Conservation (phyloP, 2,888 invertebrate genomes). For the Pammene aurita region DNA sequence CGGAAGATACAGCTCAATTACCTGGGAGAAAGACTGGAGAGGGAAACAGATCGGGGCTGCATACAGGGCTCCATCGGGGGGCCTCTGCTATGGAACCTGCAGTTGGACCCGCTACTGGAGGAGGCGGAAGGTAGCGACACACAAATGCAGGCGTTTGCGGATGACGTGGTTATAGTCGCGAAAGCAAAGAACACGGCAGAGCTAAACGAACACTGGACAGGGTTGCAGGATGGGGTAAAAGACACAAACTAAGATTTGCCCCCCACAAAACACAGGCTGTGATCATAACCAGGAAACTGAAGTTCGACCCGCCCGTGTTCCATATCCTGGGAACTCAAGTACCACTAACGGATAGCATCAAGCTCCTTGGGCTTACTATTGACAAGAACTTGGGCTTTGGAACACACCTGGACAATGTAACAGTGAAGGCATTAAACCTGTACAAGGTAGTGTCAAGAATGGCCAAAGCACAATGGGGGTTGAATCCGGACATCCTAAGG, state of each 20-base stretch:
- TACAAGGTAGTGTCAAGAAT: conserved; percentile 1
- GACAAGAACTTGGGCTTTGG: neutral
- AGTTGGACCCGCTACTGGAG: neutral
- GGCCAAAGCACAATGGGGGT: conserved; percentile 1
- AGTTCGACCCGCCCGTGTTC: neutral
- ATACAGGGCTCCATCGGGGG: neutral
- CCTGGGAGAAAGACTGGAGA: neutral
- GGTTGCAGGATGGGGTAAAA: neutral
- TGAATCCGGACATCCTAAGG: neutral
- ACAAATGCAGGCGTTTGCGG: neutral
- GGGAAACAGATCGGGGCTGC: neutral
- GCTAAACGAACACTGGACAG: neutral
- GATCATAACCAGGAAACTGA: neutral
- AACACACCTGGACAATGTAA: neutral
- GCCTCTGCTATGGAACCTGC: neutral
- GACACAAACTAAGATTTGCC: neutral
- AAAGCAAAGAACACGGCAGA: neutral
- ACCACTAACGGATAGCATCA: neutral
- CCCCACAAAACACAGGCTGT: neutral
- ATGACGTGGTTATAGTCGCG: neutral
- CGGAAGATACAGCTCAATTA: neutral
- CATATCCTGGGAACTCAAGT: neutral
- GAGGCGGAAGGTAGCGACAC: neutral
- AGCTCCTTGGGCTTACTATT: conserved; percentile 30
- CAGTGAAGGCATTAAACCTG: neutral